Evolutionary conservation across 2,113 vertebrate genomes (phyloP).

Genomic region (Barbus barbus): DNA sequence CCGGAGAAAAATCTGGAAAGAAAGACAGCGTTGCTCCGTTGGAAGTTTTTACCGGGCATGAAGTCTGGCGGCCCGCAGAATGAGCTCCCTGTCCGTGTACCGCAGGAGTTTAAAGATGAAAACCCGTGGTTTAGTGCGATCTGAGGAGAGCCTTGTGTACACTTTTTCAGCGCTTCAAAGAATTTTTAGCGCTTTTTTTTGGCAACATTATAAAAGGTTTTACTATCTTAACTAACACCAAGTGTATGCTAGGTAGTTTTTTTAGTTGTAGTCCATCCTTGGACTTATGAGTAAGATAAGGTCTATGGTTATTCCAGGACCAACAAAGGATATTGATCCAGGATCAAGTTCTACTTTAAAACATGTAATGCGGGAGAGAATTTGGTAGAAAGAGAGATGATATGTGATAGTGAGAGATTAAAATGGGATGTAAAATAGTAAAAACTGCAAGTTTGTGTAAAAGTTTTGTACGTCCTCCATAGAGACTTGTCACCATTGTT

Average conservation of each 20-base stretch:
- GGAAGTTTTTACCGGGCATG: too few species aligned
- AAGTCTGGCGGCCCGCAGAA: too few species aligned
- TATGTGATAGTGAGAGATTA: background rate
- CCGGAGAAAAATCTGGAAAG: too few species aligned
- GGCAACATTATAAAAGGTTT: too few species aligned
- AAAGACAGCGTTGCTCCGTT: too few species aligned
- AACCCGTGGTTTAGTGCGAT: too few species aligned
- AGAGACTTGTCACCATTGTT: background rate
- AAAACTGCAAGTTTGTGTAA: background rate
- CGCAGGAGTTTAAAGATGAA: too few species aligned
- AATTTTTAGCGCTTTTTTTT: too few species aligned
- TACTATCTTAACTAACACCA: background rate
- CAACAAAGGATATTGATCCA: background rate
- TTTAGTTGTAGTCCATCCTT: background rate
- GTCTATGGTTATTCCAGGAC: background rate
- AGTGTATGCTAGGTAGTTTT: background rate
- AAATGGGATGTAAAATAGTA: background rate
- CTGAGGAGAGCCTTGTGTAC: too few species aligned
- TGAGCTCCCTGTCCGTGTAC: too few species aligned
- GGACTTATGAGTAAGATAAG: background rate
- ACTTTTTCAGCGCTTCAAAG: too few species aligned
- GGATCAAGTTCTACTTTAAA: background rate
- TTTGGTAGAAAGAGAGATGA: background rate
- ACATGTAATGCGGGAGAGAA: background rate
- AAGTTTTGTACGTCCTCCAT: background rate